Evolutionary conservation across 2,888 invertebrate species (phyloP), one percentile per base, ranked within the genome.

Genomic region (Salticus scenicus): DNA sequence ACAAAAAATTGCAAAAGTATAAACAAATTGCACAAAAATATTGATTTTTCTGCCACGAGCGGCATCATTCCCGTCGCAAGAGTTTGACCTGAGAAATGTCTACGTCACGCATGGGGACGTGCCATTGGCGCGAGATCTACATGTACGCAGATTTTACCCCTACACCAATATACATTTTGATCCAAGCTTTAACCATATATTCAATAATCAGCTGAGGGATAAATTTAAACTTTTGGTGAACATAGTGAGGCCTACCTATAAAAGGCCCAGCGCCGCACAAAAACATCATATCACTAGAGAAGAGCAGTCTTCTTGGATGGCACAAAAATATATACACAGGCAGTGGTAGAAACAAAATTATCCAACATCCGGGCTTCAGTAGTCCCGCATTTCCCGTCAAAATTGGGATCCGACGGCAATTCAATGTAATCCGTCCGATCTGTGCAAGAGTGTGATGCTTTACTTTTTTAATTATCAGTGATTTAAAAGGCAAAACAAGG

Each of bases 111-210:
- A 79, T 85, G 84, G 83, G 78, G 79, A 85, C 84, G 78, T 74
- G 78, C 84, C 78, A 85, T 85, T 85, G 84, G 84, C 79, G 84
- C 84, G 84, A 70, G 78, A 85, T 74, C 74, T 85, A 85, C 84
- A 85, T 85, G 84, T 85, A 85, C 84, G 84, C 74, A 78, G 79
- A 79, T 74, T 72, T 67, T 83, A 85, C 84, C 84, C 67, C 78
- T 85, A 85, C 84, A 73, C 70, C 71, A 30, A 76, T 72, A n/a
- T 42, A 63, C 47, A 33, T 77, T 63, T 37, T 57, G 14, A 37
- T 66, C 63, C 51, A 31, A 47, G 57, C 7, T 33, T 28, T n/a
- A 70, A 47, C 42, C 42, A 64, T 42, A 64, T 63, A 42, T n/a
- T 30, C 47, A 63, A 24, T 10, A 42, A 74, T 79, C 74, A 70